Percentiles rank a stretch among this genome's conserved stretches.
phyloP scores from a whole-genome alignment of 2,888 invertebrate species.

The Drosophila multiciliata region DNA sequence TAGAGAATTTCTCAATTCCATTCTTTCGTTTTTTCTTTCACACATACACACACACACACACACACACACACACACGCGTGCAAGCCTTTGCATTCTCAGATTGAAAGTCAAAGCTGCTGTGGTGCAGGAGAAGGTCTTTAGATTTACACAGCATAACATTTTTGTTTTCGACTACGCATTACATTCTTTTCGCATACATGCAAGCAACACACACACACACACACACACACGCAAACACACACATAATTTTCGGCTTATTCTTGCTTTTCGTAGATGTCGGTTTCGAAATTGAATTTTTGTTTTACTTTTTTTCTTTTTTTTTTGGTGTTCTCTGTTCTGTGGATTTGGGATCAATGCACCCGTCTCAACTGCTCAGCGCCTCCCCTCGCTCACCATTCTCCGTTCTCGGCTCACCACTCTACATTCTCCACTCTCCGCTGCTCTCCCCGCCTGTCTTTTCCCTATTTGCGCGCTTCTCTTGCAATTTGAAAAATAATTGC shows the following conservation, averaged over 20 bases:
- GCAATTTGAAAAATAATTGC: constrained; percentile 49
- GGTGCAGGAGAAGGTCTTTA: constrained; percentile 36
- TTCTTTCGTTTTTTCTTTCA: constrained; percentile 2
- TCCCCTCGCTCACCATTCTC: constrained; percentile 1
- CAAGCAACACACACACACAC: constrained; percentile 10
- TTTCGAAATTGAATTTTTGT: constrained; percentile 39
- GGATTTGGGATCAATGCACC: constrained; percentile 61
- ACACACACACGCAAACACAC: constrained; percentile 7
- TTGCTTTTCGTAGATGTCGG: constrained; percentile 49
- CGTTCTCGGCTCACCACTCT: neutral
- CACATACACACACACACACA: constrained; percentile 18
- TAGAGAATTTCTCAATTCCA: constrained; percentile 19
- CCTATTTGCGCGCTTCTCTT: constrained; percentile 20
- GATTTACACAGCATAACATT: constrained; percentile 50
- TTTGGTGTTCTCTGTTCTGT: constrained; percentile 41
- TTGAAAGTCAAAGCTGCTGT: constrained; percentile 29
- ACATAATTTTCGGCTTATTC: constrained; percentile 30
- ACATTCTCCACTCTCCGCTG: neutral
- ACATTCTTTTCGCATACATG: constrained; percentile 41
- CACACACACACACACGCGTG: constrained; percentile 9
- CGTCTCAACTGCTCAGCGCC: constrained; percentile 4
- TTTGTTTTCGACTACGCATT: constrained; percentile 37
- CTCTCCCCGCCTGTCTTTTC: neutral
- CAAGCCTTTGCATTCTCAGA: constrained; percentile 26
- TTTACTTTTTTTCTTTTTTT: neutral